Percentiles rank a stretch among this genome's conserved stretches.
phyloP scores from a whole-genome alignment of 2,797 vertebrate genomes.

The Cynodonichthys magdalenae region DNA sequence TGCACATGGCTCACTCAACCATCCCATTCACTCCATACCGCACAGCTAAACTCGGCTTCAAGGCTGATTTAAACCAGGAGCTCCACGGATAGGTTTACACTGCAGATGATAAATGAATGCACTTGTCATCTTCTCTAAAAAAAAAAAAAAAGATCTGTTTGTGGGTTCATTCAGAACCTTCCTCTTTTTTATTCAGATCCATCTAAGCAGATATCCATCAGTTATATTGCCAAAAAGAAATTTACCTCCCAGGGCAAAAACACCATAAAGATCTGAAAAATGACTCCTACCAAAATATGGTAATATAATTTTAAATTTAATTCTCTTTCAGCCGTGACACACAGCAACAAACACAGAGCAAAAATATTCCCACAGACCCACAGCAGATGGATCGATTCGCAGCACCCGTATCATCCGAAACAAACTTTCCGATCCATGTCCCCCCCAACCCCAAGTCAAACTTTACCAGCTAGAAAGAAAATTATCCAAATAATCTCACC shows the following conservation, averaged over 20 bases:
- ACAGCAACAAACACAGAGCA: background rate
- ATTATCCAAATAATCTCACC: constrained; percentile 42
- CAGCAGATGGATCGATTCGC: constrained; percentile 12
- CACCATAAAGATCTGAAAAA: constrained; percentile 40
- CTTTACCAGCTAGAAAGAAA: background rate
- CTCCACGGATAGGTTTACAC: constrained; percentile 35
- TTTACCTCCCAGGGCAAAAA: constrained; percentile 29
- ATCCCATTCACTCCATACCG: constrained; percentile 8
- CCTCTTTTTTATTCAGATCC: constrained; percentile 27
- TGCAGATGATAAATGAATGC: constrained; percentile 39
- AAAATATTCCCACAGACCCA: background rate
- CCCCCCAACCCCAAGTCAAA: background rate
- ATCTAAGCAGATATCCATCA: constrained; percentile 34
- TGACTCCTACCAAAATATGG: too few species aligned
- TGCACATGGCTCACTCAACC: constrained; percentile 38
- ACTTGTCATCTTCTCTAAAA: constrained; percentile 30
- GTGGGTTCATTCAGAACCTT: constrained; percentile 14
- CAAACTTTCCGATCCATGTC: constrained; percentile 27
- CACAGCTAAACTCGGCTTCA: constrained; percentile 29
- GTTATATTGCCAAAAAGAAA: constrained; percentile 21
- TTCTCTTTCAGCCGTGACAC: background rate
- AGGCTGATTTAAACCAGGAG: constrained; percentile 34
- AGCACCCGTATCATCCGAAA: constrained; percentile 11
- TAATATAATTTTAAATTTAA: background rate
- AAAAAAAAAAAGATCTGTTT: constrained; percentile 2